Evolutionary conservation across 1,140 invertebrate species (phyloP).

Genomic region (Pachypsylla venusta): DNA sequence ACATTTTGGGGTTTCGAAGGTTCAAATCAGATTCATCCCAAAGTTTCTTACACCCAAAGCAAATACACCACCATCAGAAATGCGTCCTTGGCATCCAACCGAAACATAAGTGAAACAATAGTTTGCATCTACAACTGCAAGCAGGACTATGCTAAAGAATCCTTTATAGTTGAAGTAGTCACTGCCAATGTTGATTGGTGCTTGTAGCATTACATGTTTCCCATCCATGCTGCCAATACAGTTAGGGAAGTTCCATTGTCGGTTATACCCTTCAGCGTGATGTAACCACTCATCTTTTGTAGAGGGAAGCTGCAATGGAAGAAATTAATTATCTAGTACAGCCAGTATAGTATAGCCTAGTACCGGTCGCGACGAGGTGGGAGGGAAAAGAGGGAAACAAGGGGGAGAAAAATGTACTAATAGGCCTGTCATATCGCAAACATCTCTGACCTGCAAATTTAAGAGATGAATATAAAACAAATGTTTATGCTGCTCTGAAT

Average conservation of each 20-base stretch:
- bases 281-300: too few relatives aligned
- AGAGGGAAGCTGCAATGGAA: too few relatives aligned
- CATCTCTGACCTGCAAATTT: too few relatives aligned
- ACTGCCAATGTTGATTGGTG: conserved; percentile 29
- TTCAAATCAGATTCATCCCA: not conserved
- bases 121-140: conserved; percentile 35
- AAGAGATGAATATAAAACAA: too few relatives aligned
- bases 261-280: too few relatives aligned
- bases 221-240: conserved; percentile 34
- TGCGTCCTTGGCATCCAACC: conserved; percentile 22
- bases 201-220: conserved; percentile 34
- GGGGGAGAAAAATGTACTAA: too few relatives aligned
- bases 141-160: conserved; percentile 34
- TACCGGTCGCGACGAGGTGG: too few relatives aligned
- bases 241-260: conserved; percentile 30
- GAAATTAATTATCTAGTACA: too few relatives aligned
- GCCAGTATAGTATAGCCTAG: too few relatives aligned
- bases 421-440: too few relatives aligned
- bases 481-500: too few relatives aligned
- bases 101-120: conserved; percentile 19
- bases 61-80: conserved; percentile 30
- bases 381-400: too few relatives aligned
- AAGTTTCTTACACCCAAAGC: conserved; percentile 17
- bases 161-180: conserved; percentile 38
- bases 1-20: not conserved